Base-by-base conservation (phyloP, 2,888 invertebrate genomes). In the Noctua fimbriata region DNA sequence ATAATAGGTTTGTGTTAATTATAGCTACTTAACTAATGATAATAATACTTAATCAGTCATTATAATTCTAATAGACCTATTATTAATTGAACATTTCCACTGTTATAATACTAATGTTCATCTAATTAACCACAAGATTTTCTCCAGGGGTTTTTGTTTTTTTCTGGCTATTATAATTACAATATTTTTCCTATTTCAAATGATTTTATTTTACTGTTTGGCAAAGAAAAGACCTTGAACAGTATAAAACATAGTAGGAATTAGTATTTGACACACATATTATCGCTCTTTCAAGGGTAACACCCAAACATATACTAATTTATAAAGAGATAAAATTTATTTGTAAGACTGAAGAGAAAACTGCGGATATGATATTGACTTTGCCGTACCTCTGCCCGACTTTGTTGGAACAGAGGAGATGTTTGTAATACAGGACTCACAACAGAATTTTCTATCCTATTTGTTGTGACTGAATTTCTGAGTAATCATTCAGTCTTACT, bases 11-110 rank as follows among this genome's bases (percentile, higher is more conserved):
- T 49, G 16, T 41, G 41, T 4, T 16, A 71, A 66, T 41, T 49
- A 10, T 44, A 18, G 14, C 1, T 60, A 58, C 66, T 41, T 41
- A 10, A 10, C n/a, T 41, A 24, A 36, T 47, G 49, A 63, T 52
- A 28, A 36, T 1, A 74, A 41, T 78, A 76, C 21, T 36, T 44
- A 49, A 55, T 81, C 60, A 36, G 63, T 75, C 2, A 75, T 28
- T 65, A 32, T 14, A 58, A 58, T 76, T 58, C 36, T 32, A 70
- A n/a, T 49, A 65, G 32, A 21, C 65, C 63, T 28, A 4, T 44
- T 67, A 41, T 21, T 81, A 16, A 41, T 47, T 65, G 1, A 52
- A 36, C 5, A 49, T 66, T 41, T 47, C 14, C 24, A 79, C 60
- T 77, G n/a, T 65, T 58, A 24, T 21, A 18, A 3, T 18, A 32